Evolutionary conservation across 2,888 invertebrate genomes (phyloP), one percentile per base, ranked within the genome.

Genomic region (Cephalotes varians): DNA sequence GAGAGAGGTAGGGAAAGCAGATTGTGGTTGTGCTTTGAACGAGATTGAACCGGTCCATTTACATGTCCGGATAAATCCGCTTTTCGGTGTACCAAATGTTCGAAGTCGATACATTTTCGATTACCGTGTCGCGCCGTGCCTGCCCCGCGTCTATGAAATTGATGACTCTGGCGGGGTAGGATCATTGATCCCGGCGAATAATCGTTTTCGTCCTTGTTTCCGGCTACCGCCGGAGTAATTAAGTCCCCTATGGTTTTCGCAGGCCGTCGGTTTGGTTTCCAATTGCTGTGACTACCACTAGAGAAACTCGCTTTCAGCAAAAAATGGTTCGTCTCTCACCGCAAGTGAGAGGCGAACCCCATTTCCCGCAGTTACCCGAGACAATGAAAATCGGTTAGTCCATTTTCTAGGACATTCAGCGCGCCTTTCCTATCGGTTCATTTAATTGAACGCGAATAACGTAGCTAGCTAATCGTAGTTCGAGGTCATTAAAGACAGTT

Each of bases 161-260:
- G 88, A 89, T 88, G 86, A 84, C 83, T 86, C 77, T 72, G 81
- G 56, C 82, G 79, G 28, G 25, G 10, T 44, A 44, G 79, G 81
- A 88, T 81, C 81, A 71, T 86, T 89, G 83, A 80, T 83, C 84
- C 71, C 76, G 76, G 72, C 85, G 85, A 91, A 86, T 89, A 91
- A 92, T 91, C 88, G 90, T 87, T 90, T 90, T 87, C 88, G 84
- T 87, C 62, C 86, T 82, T 89, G 89, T 88, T 88, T 90, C 86
- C 85, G 85, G 79, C 87, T 85, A 87, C 86, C 85, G 86, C 87
- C 88, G 88, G 21, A 34, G 89, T 92, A 92, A 92, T 92, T 92
- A 92, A 91, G 91, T 92, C 91, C 88, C 88, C 87, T 89, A 89
- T 86, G 90, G 92, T 88, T 91, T 91, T 90, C 91, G 90, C 87